Base-by-base conservation (phyloP, 2,888 invertebrate species). In the Byasa hedistus region DNA sequence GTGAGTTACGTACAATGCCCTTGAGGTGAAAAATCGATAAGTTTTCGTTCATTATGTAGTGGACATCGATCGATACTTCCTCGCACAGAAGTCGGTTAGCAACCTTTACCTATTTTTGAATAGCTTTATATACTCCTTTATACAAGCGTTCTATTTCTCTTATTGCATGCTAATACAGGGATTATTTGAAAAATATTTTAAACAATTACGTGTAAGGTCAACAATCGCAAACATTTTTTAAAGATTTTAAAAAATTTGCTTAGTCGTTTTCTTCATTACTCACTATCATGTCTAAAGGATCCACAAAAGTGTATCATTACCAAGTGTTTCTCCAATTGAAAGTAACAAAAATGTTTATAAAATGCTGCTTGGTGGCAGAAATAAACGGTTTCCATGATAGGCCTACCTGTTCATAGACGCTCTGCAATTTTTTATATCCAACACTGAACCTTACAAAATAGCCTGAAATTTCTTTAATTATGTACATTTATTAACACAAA, bases 11-110 rank as follows among this genome's bases (percentile, higher is more conserved):
- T 48, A 48, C 48, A 39, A 27, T 32, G 57, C 23, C 66, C 66
- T 69, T 66, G 58, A 60, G 51, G 61, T 55, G 39, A 62, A 23
- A 59, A 68, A 68, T 69, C 69, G 58, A 66, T 66, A 63, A 48
- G 52, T 27, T 64, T 57, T 56, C 57, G 32, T 68, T 56, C 52
- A 67, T 67, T 67, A 69, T 69, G 62, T 62, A 67, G 62, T 48
- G 68, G 65, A 69, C 61, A 65, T 36, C 58, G 62, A 66, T 66
- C 62, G 39, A 66, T 66, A 66, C 58, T 58, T 55, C 57, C 32
- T 44, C 23, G 57, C 61, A 39, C n/a, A 52, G 36, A 27, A 51
- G 56, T 64, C 2, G 21, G 21, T 48, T 27, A 63, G 57, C 48
- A 10, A 56, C 19, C 24, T 12, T n/a, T 22, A 54, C 19, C 8